Percentiles rank a stretch among this genome's conserved stretches.
Evolutionary conservation across 2,797 vertebrate genomes (phyloP).

Genomic region (Hypotaenidia philippensis): DNA sequence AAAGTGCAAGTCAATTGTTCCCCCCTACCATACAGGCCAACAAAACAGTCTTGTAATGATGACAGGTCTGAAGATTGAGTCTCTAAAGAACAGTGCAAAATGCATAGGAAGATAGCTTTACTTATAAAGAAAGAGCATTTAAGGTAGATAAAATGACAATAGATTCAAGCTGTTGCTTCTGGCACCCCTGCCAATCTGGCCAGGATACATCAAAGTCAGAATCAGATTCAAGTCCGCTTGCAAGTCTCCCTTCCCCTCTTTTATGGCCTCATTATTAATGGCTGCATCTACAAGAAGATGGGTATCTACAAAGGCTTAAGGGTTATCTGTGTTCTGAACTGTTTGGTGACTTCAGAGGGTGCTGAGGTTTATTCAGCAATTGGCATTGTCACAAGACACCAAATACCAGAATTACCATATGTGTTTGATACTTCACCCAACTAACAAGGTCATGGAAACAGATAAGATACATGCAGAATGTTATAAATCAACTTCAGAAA

Average conservation of each 20-base stretch:
- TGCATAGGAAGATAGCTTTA: not conserved
- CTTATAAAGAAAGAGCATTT: constrained; percentile 51
- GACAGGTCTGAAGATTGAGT: not conserved
- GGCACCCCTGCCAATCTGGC: constrained; percentile 27
- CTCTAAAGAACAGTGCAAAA: constrained; percentile 35
- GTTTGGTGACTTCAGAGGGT: not conserved
- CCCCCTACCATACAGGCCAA: not conserved
- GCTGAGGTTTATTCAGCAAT: not conserved
- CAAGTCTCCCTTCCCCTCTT: constrained; percentile 11
- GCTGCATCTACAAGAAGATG: not conserved
- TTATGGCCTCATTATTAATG: not conserved
- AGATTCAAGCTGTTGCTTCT: constrained; percentile 48
- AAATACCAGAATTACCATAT: not conserved
- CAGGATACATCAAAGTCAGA: constrained; percentile 16
- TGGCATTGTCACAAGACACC: not conserved
- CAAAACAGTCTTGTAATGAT: not conserved
- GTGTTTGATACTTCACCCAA: not conserved
- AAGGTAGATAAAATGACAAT: constrained; percentile 29
- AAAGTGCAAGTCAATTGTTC: constrained; percentile 66
- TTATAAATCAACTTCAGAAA: not conserved
- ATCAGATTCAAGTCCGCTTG: not conserved
- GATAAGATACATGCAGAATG: not conserved
- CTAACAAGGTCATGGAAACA: not conserved
- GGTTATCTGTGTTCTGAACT: not conserved
- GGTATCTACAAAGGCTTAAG: not conserved